These are phyloP conservation scores for Hydrozoanthus tunicans DNA, from an alignment of 64 coral and sea anemone species.

Conservation along the genomic window DNA sequence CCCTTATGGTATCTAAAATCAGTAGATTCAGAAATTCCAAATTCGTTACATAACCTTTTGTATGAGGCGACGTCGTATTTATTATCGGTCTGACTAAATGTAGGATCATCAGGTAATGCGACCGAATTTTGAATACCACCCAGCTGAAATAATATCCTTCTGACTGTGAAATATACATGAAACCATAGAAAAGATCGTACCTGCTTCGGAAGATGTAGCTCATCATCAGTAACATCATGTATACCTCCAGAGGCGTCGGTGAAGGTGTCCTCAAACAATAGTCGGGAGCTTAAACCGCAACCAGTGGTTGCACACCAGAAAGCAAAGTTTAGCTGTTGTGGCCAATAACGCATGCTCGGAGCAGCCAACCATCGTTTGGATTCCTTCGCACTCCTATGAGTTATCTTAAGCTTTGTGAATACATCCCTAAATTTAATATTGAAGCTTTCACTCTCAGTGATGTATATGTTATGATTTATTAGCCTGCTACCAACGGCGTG, in stretches of 20 bases:
- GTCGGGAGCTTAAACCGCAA: too few relatives aligned
- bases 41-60: background rate
- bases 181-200: slow-evolving; percentile 16
- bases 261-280: too few relatives aligned
- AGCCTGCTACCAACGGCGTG: too few relatives aligned
- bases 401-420: background rate
- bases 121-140: slow-evolving; percentile 28
- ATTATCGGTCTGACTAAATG: background rate
- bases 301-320: too few relatives aligned
- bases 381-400: background rate
- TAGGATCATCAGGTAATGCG: background rate
- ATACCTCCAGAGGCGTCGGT: background rate
- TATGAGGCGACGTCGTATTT: background rate
- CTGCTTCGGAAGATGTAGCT: background rate
- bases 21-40: background rate
- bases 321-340: too few relatives aligned
- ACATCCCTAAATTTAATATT: background rate
- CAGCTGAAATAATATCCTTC: slow-evolving; percentile 30
- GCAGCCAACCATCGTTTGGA: background rate
- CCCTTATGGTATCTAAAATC: background rate
- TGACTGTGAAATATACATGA: slow-evolving; percentile 21
- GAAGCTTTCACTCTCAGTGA: background rate
- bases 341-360: too few relatives aligned
- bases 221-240: slow-evolving; percentile 1
- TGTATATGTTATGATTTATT: background rate